Evolutionary conservation across 2,113 vertebrate genomes (phyloP).

Genomic region (Lophochroa leadbeateri): DNA sequence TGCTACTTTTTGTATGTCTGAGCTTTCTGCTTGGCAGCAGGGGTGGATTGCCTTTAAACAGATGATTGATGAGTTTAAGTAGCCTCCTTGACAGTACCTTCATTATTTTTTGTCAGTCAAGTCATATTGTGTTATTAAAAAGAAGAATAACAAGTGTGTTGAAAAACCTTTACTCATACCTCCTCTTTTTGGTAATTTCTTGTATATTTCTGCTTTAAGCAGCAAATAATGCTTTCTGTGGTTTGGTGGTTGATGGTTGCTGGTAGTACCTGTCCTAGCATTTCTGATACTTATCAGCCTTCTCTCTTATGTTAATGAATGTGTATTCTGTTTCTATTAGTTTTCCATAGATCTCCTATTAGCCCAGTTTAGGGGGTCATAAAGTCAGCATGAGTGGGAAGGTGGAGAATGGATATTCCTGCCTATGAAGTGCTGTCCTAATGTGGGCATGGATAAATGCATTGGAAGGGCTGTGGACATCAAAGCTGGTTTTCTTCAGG

Average conservation of each 20-base stretch:
- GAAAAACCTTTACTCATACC: background rate
- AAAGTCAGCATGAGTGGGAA: background rate
- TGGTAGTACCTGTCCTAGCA: background rate
- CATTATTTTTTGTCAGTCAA: constrained; percentile 11
- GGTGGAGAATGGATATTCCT: background rate
- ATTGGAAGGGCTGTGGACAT: too few relatives aligned
- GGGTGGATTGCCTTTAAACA: constrained; percentile 1
- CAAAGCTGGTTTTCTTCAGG: background rate
- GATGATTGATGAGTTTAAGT: background rate
- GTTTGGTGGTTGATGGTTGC: background rate
- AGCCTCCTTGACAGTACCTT: background rate
- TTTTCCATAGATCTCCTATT: background rate
- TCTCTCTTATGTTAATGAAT: fast-evolving
- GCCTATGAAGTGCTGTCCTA: background rate
- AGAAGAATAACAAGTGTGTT: background rate
- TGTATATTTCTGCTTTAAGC: background rate
- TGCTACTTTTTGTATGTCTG: background rate
- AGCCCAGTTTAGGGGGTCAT: background rate
- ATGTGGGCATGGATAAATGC: background rate
- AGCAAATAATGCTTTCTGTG: background rate
- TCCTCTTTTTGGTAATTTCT: background rate
- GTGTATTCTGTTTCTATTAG: background rate
- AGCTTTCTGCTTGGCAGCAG: background rate
- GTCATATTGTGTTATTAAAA: background rate
- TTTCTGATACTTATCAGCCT: background rate